Base-by-base conservation (phyloP, 2,888 invertebrate species). In the Acronicta alni region DNA sequence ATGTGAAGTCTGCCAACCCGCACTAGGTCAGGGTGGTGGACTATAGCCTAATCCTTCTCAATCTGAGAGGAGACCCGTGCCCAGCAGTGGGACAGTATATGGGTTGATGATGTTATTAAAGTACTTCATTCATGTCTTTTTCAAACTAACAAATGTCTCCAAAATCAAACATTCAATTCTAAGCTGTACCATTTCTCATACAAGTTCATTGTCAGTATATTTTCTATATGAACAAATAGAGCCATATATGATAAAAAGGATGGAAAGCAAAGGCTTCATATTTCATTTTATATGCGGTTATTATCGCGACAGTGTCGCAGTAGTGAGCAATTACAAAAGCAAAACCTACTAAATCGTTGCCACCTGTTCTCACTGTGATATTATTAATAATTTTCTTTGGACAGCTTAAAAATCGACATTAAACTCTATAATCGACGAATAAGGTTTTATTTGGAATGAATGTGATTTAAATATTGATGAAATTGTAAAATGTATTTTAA, bases 241-340 rank as follows among this genome's bases (percentile, higher is more conserved):
- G 5, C 16, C 18, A 8, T 46, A 41, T 17, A 35, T 15, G 35
- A n/a, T n/a, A 47, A 58, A 69, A 67, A 57, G 32, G 0, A 57
- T 30, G 49, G 55, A 57, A 53, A 65, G 52, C 52, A 58, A 53
- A 53, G 35, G 60, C 48, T 77, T 79, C 80, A 87, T 91, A 88
- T 87, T 82, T 89, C 84, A 89, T 85, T 47, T 77, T 77, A 77
- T 82, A 84, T 79, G 79, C 82, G 78, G 80, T 82, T 82, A 80
- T 81, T 88, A 89, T 90, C 89, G 80, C 75, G 84, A 84, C 86
- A 83, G 73, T 80, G 80, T 83, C 82, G 73, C 84, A 83, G 84
- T 84, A 88, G 87, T 89, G 81, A 89, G 87, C 90, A 90, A 91
- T 92, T 90, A 92, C 90, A 87, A 83, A 83, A 89, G 86, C 86